Base-by-base conservation (phyloP, 1,140 invertebrate species). In the Papilio xuthus region DNA sequence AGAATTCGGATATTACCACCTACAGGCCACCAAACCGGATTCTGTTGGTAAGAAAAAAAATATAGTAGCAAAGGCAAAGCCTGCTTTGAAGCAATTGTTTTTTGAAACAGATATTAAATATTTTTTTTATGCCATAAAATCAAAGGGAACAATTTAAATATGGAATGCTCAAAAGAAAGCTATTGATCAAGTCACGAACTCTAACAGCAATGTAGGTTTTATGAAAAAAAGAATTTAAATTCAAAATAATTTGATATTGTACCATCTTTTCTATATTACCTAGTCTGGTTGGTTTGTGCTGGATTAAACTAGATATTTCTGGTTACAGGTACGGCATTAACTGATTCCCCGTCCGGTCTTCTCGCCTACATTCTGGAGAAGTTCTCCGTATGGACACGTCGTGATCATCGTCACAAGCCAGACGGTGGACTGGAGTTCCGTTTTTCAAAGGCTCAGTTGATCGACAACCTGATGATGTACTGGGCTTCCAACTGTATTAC, bases 391-490 rank as follows among this genome's bases (percentile, higher is more conserved):
- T 97, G 96, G 95, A 97, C 97, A 0, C 94, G 96, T 81, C 79
- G 78, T 2, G 88, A 93, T 2, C 94, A 94, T 82, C 94, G 90
- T 53, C 79, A 91, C 1, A 86, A 92, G 41, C 83, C 93, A 0
- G 96, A 98, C 84, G 97, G 97, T 10, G 96, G 96, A 4, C 84
- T 98, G 0, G 90, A 94, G 0, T 93, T 94, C 75, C 82, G 89
- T 44, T 97, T 91, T 84, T 95, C 94, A 0, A 90, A 96, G 67
- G 96, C 97, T 32, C 96, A 98, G 82, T 90, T 99, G 4, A 91
- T 99, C 4, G 98, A 98, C 81, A 98, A 98, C 86, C 87, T 99
- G 0, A 98, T 98, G 97, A 90, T 98, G 41, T 99, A 98, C 89
- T 99, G 97, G 96, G 85, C 96, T 0, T 96, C 96, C 0, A 96